Conservation (phyloP, 2,113 vertebrate genomes). For the Ahaetulla prasina region DNA sequence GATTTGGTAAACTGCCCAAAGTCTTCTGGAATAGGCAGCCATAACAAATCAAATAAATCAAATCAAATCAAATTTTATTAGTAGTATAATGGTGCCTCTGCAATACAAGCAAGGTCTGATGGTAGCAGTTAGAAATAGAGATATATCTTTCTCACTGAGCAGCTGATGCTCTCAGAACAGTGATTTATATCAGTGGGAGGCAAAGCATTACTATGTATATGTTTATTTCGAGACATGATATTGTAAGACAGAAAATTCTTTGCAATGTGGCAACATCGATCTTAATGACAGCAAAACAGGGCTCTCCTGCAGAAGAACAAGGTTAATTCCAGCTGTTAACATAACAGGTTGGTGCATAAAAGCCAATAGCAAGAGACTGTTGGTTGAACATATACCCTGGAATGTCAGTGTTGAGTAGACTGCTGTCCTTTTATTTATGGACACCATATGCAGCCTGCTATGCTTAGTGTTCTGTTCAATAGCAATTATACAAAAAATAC, state of each 20-base stretch:
- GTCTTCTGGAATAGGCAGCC: neutral
- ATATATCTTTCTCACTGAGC: neutral
- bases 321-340: constrained; percentile 51
- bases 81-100: neutral
- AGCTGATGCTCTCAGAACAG: neutral
- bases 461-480: neutral
- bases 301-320: constrained; percentile 23
- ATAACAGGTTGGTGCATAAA: constrained; percentile 24
- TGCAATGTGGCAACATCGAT: constrained; percentile 29
- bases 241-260: neutral
- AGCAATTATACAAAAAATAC: neutral
- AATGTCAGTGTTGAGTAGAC: constrained; percentile 31
- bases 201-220: constrained; percentile 13
- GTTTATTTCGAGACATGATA: constrained; percentile 9
- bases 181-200: constrained; percentile 3
- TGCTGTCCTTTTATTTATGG: constrained; percentile 27
- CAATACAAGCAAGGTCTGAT: neutral
- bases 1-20: neutral
- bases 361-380: constrained; percentile 17
- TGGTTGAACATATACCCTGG: constrained; percentile 29
- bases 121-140: constrained; percentile 10
- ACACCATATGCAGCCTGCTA: neutral
- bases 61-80: neutral
- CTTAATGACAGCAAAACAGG: constrained; percentile 24
- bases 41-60: neutral